Base-by-base conservation (phyloP, 1,140 invertebrate species). In the Conus ventricosus region DNA sequence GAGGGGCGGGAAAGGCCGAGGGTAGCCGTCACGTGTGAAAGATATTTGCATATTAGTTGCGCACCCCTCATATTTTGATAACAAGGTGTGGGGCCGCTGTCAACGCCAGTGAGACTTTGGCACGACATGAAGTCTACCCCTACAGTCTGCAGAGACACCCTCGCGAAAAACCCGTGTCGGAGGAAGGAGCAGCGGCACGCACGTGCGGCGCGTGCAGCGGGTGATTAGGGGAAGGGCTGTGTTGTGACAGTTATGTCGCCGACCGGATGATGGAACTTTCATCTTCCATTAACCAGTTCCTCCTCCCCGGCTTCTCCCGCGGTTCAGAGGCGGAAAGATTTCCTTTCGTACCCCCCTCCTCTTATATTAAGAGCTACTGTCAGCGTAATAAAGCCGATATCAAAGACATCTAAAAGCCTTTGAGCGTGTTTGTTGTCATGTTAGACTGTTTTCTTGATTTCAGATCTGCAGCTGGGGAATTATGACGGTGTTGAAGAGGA, bases 21-120 rank as follows among this genome's bases (percentile, higher is more conserved):
- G 15, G 57, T 8, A 4, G 57, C 57, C 57, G 57, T 63, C 55
- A 84, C 82, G 82, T 63, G 82, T 84, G 55, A 83, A 84, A 7
- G 5, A 55, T 84, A 84, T 84, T 84, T 84, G 82, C 82, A 84
- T 84, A 67, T 84, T 84, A 60, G 82, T 84, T 84, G 82, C 82
- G 82, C 82, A 84, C 82, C 57, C 27, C 82, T 84, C 82, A 84
- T 84, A 84, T 84, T 84, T 84, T 84, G 82, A 84, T 84, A 84
- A 84, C 57, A 84, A 84, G 54, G 82, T 84, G 82, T 84, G 82
- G 82, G 55, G 6, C 20, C 23, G 81, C 55, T 54, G 82, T 84
- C 82, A 67, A 15, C 4, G n/a, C 5, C 13, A 25, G 82, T 39
- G 82, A 63, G 55, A 67, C 23, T 60, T 17, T 11, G 82, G 23